Conservation (phyloP, 2,113 vertebrate species). For the Acanthochromis polyacanthus region DNA sequence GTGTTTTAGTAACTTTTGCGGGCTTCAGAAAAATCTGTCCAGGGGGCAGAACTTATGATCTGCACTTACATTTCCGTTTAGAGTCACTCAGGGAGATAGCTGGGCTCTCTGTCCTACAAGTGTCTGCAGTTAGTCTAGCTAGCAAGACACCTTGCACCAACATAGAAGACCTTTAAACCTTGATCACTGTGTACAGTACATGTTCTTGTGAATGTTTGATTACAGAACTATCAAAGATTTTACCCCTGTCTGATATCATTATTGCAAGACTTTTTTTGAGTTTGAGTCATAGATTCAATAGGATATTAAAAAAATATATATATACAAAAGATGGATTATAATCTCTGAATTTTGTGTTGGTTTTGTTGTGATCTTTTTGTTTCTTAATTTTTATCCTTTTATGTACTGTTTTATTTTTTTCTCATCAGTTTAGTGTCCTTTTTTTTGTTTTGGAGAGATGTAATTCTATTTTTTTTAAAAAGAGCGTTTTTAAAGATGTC, state of each 20-base stretch:
- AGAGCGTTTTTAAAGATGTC: slow-evolving; percentile 86
- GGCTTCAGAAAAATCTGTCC: slow-evolving; percentile 40
- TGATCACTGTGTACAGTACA: slow-evolving; percentile 86
- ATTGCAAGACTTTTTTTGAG: slow-evolving; percentile 64
- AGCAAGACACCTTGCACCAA: slow-evolving; percentile 80
- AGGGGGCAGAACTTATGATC: slow-evolving; percentile 44
- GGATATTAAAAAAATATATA: slow-evolving; percentile 57
- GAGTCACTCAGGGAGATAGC: slow-evolving; percentile 86
- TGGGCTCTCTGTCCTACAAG: slow-evolving; percentile 81
- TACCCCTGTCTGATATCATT: slow-evolving; percentile 77
- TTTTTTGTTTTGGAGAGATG: slow-evolving; percentile 83
- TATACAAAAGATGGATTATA: slow-evolving; percentile 74
- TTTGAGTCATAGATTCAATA: slow-evolving; percentile 78
- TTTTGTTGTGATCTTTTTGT: slow-evolving; percentile 81
- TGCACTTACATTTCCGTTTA: slow-evolving; percentile 61
- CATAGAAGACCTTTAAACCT: slow-evolving; percentile 83
- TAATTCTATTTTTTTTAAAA: slow-evolving; percentile 94
- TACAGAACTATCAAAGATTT: slow-evolving; percentile 83
- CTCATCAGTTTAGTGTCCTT: slow-evolving; percentile 79
- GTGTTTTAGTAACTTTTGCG: slow-evolving; percentile 23
- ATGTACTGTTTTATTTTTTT: slow-evolving; percentile 66
- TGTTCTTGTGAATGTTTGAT: slow-evolving; percentile 83
- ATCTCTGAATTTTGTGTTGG: slow-evolving; percentile 81
- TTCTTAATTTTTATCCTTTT: slow-evolving; percentile 70
- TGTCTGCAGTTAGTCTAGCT: slow-evolving; percentile 78